phyloP scores from a whole-genome alignment of 2,888 invertebrate genomes.

The Chelonus formosanus region DNA sequence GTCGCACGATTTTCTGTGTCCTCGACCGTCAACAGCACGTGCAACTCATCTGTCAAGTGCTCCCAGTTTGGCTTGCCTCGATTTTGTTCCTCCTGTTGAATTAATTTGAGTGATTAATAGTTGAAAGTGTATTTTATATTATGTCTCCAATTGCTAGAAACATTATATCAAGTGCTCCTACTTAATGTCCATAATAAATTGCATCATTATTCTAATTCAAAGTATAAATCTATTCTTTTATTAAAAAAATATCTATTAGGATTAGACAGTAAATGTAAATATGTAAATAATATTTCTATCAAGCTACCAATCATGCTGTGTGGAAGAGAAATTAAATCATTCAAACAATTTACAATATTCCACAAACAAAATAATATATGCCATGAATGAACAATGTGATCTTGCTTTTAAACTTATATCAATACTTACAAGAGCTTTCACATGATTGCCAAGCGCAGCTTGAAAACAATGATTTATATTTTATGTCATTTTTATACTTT shows the following conservation, averaged over 20 bases:
- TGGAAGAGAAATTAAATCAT: no score
- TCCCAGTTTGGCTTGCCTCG: slow-evolving; percentile 99
- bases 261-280: no score
- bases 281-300: no score
- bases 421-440: slow-evolving; percentile 54
- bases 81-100: slow-evolving; percentile 93
- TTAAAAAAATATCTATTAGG: no score
- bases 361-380: slow-evolving; percentile 15
- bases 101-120: neutral
- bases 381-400: slow-evolving; percentile 18
- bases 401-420: slow-evolving; percentile 24
- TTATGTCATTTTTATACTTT: slow-evolving; percentile 23
- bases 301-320: no score
- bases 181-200: no score
- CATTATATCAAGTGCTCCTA: no score
- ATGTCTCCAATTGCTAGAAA: no score
- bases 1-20: slow-evolving; percentile 97
- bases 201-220: no score
- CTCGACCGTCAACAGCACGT: slow-evolving; percentile 98
- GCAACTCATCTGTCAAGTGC: slow-evolving; percentile 97
- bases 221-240: no score
- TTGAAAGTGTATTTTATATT: no score
- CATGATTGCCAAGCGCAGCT: slow-evolving; percentile 53
- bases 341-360: neutral
- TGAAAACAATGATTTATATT: slow-evolving; percentile 48